Evolutionary conservation across 2,888 invertebrate species (phyloP).

Genomic region (Brachypalpus laphriformis): DNA sequence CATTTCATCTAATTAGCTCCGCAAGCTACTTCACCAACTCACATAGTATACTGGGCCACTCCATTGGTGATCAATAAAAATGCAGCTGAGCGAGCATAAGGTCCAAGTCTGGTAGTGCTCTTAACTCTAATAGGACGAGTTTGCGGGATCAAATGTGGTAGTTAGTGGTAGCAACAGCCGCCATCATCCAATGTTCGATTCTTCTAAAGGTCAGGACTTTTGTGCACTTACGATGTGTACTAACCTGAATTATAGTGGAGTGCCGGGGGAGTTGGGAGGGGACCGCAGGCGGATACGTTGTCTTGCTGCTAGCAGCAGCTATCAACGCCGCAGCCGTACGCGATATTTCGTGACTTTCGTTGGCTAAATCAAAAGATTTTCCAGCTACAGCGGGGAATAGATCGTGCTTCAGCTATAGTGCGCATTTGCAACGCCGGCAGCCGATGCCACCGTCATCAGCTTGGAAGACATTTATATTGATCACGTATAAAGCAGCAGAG

Average conservation of each 20-base stretch:
- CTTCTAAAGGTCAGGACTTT: constrained; percentile 69
- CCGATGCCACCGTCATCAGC: constrained; percentile 13
- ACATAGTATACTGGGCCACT: constrained; percentile 35
- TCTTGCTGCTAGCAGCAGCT: constrained; percentile 25
- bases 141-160: constrained; percentile 71
- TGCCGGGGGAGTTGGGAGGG: not conserved
- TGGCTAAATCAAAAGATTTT: constrained; percentile 66
- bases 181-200: constrained; percentile 65
- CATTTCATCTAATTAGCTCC: constrained; percentile 70
- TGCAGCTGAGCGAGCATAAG: constrained; percentile 36
- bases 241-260: constrained; percentile 46
- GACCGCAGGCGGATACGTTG: constrained; percentile 43
- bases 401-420: constrained; percentile 44
- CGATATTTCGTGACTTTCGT: constrained; percentile 64
- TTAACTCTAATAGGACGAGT: constrained; percentile 71
- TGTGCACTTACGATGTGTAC: constrained; percentile 63
- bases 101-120: constrained; percentile 51
- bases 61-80: constrained; percentile 61
- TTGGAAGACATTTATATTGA: constrained; percentile 63
- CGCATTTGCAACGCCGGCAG: not conserved
- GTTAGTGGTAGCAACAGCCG: constrained; percentile 67
- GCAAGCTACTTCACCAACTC: constrained; percentile 46
- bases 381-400: constrained; percentile 5
- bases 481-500: constrained; percentile 55
- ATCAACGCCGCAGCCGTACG: constrained; percentile 39